Percentiles rank a stretch among this genome's conserved stretches.
Conservation (phyloP, 2,113 vertebrate genomes). For the Xiphophorus hellerii region DNA sequence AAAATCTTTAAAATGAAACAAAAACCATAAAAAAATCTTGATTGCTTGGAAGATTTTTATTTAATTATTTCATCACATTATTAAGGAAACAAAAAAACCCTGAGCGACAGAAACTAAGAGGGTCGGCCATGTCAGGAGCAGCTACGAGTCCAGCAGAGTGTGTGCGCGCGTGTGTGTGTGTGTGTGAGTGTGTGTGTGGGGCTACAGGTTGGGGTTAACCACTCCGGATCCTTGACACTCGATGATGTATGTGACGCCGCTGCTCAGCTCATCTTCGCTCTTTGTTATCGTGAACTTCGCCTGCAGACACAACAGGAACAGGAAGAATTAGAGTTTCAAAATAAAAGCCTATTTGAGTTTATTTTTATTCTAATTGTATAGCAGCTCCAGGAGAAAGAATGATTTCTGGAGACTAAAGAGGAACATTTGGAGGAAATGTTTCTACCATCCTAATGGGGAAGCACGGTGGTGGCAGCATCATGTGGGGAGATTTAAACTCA, state of each 20-base stretch:
- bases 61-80: slow-evolving; percentile 59
- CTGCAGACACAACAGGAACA: slow-evolving; percentile 71
- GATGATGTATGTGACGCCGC: slow-evolving; percentile 85
- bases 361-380: background rate
- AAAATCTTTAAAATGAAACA: background rate
- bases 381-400: background rate
- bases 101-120: slow-evolving; percentile 62
- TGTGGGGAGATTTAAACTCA: too few relatives aligned
- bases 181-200: slow-evolving; percentile 2
- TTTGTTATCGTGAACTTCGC: slow-evolving; percentile 92
- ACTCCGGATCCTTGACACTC: slow-evolving; percentile 92
- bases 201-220: slow-evolving; percentile 81
- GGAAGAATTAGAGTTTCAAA: too few relatives aligned
- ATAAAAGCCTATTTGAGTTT: too few relatives aligned
- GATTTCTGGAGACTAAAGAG: too few relatives aligned
- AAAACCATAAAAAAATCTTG: background rate
- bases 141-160: slow-evolving; percentile 29
- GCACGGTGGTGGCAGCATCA: too few relatives aligned
- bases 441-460: too few relatives aligned
- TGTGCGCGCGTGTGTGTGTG: background rate
- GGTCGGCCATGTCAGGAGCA: slow-evolving; percentile 31
- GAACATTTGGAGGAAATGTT: too few relatives aligned
- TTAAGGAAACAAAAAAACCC: slow-evolving; percentile 47
- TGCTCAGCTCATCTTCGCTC: slow-evolving; percentile 83
- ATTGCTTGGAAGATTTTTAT: slow-evolving; percentile 30